Base-by-base conservation (phyloP, 23 tunicate species). In the Styela clava region DNA sequence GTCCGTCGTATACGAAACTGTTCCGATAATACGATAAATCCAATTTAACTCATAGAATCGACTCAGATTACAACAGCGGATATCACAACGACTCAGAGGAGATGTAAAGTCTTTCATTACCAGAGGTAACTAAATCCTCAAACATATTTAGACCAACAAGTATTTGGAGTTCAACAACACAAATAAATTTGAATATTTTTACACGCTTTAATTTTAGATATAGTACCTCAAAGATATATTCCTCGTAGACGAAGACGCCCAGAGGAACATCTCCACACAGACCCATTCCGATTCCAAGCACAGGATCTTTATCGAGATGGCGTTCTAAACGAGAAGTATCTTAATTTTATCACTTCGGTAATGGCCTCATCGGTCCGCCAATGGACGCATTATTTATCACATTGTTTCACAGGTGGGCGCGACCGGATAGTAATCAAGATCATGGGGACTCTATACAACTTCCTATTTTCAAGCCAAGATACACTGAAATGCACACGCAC, bases 221-320 rank as follows among this genome's bases (percentile, higher is more conserved):
- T 28, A 18, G 32, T 27, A 3, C 77, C 77, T 18, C 77, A 71
- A 21, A 5, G 77, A 71, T 71, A 28, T 30, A 71, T 71, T 3
- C 35, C 77, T 2, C 77, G 34, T 35, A 33, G 77, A 21, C 34
- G 77, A 29, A 71, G 77, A 32, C 34, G 24, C 3, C 35, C 34
- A 2, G 37, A 27, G 3, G 77, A 34, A 31, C 81, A 51, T 35
- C 7, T 64, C 30, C 22, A 67, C 7, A 22, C n/a, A 12, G 81
- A 76, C 27, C 81, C 81, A 26, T 76, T 76, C n/a, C 63, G 81
- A 52, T 24, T 76, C 12, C 81, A 76, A 76, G 81, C 81, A n/a
- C 81, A 76, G 1, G 81, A 76, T n/a, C 44, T 76, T 0, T 76
- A 33, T 24, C 52, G 44, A 25, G 52, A 76, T 44, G 52, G 33